A percentile compares a stretch with the other conserved stretches of the same genome.
Evolutionary conservation across 2,888 invertebrate species (phyloP).

Genomic region (Hirtodrosophila alboralis): DNA sequence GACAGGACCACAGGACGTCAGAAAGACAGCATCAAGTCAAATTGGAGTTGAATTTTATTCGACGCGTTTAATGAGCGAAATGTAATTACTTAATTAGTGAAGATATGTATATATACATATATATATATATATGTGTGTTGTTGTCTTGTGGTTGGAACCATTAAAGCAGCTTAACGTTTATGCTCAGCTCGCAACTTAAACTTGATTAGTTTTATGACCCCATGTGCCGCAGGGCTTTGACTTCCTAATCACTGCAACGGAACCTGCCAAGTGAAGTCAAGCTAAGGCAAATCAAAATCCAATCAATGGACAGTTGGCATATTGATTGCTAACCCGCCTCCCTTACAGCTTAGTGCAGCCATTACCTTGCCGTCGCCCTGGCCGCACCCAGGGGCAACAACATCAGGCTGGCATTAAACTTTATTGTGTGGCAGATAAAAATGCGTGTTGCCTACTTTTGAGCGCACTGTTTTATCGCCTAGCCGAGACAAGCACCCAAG

Average conservation of each 20-base stretch:
- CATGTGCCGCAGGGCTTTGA: neutral
- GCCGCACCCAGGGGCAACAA: slow-evolving; percentile 2
- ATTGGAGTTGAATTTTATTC: slow-evolving; percentile 70
- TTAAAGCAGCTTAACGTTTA: slow-evolving; percentile 70
- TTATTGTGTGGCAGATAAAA: slow-evolving; percentile 46
- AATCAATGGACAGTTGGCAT: slow-evolving; percentile 72
- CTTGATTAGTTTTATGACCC: slow-evolving; percentile 74
- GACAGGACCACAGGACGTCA: slow-evolving; percentile 38
- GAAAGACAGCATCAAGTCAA: slow-evolving; percentile 61
- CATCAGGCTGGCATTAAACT: slow-evolving; percentile 24
- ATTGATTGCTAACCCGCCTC: slow-evolving; percentile 60
- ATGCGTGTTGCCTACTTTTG: slow-evolving; percentile 66
- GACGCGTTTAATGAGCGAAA: slow-evolving; percentile 74
- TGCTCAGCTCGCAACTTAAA: slow-evolving; percentile 71
- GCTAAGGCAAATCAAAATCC: slow-evolving; percentile 75
- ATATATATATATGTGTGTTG: slow-evolving; percentile 7
- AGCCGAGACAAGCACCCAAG: slow-evolving; percentile 33
- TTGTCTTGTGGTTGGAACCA: slow-evolving; percentile 26
- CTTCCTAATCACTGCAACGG: slow-evolving; percentile 48
- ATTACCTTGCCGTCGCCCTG: too few relatives aligned
- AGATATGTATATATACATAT: slow-evolving; percentile 7
- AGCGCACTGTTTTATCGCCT: slow-evolving; percentile 47
- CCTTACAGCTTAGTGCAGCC: too few relatives aligned
- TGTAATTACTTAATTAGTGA: slow-evolving; percentile 79
- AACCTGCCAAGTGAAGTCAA: too few relatives aligned